Evolutionary conservation across 2,797 vertebrate species (phyloP), one percentile per base, ranked within the genome.

Genomic region (Oophaga sylvatica): DNA sequence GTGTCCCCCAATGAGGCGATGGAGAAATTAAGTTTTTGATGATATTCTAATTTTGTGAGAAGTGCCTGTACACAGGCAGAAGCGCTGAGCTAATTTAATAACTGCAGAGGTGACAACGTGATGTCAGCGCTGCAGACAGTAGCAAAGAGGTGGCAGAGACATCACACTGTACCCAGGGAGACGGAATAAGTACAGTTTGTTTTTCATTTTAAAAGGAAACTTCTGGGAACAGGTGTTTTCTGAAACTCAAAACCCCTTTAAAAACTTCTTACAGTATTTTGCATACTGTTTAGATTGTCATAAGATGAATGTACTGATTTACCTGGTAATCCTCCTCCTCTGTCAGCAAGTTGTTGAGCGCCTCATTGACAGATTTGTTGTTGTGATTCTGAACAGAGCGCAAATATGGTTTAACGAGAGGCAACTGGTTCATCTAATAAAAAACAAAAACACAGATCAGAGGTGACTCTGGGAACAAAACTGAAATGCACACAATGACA

Each of bases 321-420:
- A 98, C 97, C 96, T 98, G 97, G 87, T 96, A 98, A 91, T 98
- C 97, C 89, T 99, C 97, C 88, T 98, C 97, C 80, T 97, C 96
- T 0, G 95, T 98, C 91, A 98, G 94, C 89, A 98, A 94, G 90
- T 96, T 96, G 93, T 98, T 98, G 26, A 99, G 95, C 9, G 96
- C 96, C 91, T 98, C 97, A 0, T 98, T 99, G 81, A 98, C 96
- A 10, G 95, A 96, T 92, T 96, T 97, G 90, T 97, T 97, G 91
- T 98, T 98, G 92, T 98, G 96, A 92, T 89, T 97, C 94, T 99
- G 97, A 87, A 98, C 97, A 65, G 98, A 98, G 85, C 94, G 95
- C 85, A 99, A 93, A 87, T 98, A 98, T 41, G 97, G 97, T 90
- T 98, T 98, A 76, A 98, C 95, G 89, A 98, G 90, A 89, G 96